These are phyloP conservation scores for Leucopternis melanops DNA, from an alignment of 2,113 vertebrate species.

Conservation along the genomic window DNA sequence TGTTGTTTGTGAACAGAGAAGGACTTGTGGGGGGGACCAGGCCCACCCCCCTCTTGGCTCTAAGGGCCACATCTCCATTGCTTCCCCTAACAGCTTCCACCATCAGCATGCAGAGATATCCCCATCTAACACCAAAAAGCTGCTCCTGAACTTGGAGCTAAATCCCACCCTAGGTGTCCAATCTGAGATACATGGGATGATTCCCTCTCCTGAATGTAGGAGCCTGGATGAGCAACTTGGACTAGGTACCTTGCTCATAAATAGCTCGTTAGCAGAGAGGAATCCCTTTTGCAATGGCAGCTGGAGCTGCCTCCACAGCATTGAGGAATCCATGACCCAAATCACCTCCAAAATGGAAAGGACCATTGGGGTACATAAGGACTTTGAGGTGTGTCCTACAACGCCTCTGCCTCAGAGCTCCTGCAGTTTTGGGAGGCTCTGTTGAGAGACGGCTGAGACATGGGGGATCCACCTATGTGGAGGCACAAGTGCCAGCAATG, in stretches of 20 bases:
- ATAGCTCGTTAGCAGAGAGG: not conserved
- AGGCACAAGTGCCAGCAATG: not conserved
- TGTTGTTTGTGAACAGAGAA: too few species aligned
- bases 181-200: not conserved
- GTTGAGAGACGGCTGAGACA: not conserved
- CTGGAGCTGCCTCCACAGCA: not conserved
- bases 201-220: not conserved
- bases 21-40: not conserved
- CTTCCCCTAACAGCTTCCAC: not conserved
- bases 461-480: accelerated
- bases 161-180: not conserved
- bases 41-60: not conserved
- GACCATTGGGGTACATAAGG: not conserved
- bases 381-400: not conserved
- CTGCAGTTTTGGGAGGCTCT: not conserved
- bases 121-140: not conserved
- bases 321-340: not conserved
- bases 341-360: not conserved
- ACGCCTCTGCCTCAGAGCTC: not conserved
- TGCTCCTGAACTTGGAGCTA: not conserved
- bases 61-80: not conserved
- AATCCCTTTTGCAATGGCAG: not conserved
- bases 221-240: not conserved
- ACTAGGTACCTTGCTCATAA: not conserved
- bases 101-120: not conserved